These are phyloP conservation scores for Dendrolimus houi DNA, from an alignment of 2,888 invertebrate genomes.

Conservation along the genomic window DNA sequence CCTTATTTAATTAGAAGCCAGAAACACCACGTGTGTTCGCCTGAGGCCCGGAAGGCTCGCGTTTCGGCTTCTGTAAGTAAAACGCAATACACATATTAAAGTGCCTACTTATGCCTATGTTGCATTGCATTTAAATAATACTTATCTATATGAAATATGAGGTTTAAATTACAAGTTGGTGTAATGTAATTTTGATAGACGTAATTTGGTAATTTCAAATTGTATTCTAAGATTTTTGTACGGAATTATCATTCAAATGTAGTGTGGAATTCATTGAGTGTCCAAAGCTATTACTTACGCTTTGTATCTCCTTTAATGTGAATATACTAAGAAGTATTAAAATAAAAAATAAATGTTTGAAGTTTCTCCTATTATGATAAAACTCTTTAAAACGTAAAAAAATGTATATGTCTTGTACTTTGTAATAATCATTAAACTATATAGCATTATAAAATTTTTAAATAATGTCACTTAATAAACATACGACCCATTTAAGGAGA, in stretches of 20 bases:
- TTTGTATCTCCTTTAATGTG: no score
- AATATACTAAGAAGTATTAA: no score
- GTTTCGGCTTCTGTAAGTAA: constrained; percentile 68
- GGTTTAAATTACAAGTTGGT: background rate
- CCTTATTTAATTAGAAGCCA: constrained; percentile 6
- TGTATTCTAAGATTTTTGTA: background rate
- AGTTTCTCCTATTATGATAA: no score
- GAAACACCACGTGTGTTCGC: constrained; percentile 38
- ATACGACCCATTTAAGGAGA: no score
- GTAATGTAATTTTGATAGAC: background rate
- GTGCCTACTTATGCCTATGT: constrained; percentile 4
- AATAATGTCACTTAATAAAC: no score
- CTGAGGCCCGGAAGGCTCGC: constrained; percentile 52
- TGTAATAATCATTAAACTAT: no score
- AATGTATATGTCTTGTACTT: no score
- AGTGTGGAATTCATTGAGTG: background rate
- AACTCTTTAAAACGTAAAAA: no score
- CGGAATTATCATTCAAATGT: background rate
- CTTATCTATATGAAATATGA: background rate
- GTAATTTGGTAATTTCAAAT: background rate
- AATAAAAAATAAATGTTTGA: no score
- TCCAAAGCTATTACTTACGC: no score
- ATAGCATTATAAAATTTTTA: no score
- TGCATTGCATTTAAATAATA: constrained; percentile 1
- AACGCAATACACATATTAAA: constrained; percentile 30